A percentile compares a stretch with the other conserved stretches of the same genome.
Conservation (phyloP, 2,888 invertebrate genomes). For the Drosophila rubida region DNA sequence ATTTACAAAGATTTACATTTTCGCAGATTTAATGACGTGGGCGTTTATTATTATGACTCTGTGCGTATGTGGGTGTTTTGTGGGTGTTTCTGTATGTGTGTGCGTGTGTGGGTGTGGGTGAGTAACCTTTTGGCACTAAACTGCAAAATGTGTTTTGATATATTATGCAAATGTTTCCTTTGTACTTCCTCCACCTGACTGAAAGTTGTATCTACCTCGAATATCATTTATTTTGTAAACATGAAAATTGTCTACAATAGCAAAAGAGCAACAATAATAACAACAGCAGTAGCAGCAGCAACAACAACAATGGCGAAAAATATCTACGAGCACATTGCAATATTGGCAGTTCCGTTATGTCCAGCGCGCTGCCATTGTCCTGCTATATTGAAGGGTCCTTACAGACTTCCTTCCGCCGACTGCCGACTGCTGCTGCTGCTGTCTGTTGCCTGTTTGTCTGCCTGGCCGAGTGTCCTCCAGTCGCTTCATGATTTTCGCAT, state of each 20-base stretch:
- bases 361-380: constrained; percentile 45
- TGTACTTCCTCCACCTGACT: constrained; percentile 42
- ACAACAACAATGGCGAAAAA: not conserved
- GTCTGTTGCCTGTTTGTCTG: constrained; percentile 8
- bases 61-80: constrained; percentile 2
- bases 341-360: constrained; percentile 67
- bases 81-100: constrained; percentile 20
- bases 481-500: constrained; percentile 58
- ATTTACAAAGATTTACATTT: constrained; percentile 64
- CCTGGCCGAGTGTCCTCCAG: constrained; percentile 10
- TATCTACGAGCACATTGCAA: constrained; percentile 55
- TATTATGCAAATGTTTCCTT: constrained; percentile 65
- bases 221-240: constrained; percentile 52
- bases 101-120: constrained; percentile 22
- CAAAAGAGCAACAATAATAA: constrained; percentile 8
- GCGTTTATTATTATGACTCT: constrained; percentile 34
- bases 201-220: constrained; percentile 18
- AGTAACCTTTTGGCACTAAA: constrained; percentile 43
- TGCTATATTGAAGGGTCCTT: constrained; percentile 64
- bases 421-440: constrained; percentile 24
- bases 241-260: constrained; percentile 41
- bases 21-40: constrained; percentile 46
- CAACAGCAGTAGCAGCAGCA: constrained; percentile 13
- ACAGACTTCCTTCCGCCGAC: constrained; percentile 42
- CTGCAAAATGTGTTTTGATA: constrained; percentile 51